phyloP scores from a whole-genome alignment of 2,113 vertebrate species.

The Podiceps cristatus region DNA sequence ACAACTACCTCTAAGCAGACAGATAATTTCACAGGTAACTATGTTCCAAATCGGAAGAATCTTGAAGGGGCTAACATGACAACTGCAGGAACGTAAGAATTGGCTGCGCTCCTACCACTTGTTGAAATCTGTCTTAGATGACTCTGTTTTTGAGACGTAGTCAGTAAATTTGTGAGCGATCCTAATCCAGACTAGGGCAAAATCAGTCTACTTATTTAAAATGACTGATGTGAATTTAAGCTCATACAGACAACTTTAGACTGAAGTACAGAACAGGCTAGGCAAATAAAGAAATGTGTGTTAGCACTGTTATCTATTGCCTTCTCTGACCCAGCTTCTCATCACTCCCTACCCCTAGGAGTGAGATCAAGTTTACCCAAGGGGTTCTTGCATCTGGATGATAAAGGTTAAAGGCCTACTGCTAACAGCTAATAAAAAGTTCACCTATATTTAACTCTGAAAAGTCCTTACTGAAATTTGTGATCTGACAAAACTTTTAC shows the following conservation, averaged over 20 bases:
- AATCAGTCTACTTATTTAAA: background rate
- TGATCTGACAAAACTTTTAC: background rate
- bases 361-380: background rate
- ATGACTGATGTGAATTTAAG: background rate
- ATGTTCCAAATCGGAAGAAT: background rate
- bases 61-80: background rate
- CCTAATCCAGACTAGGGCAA: background rate
- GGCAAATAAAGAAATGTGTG: background rate
- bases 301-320: background rate
- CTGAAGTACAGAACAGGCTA: background rate
- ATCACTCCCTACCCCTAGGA: background rate
- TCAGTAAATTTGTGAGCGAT: background rate
- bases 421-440: background rate
- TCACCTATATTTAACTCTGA: background rate
- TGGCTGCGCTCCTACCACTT: background rate
- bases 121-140: background rate
- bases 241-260: background rate
- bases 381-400: background rate
- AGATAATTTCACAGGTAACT: background rate
- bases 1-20: background rate
- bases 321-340: background rate
- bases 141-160: fast-evolving
- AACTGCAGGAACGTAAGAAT: background rate
- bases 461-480: background rate
- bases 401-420: background rate